Conservation (phyloP, 2,888 invertebrate genomes). For the Xanthia icteritia region DNA sequence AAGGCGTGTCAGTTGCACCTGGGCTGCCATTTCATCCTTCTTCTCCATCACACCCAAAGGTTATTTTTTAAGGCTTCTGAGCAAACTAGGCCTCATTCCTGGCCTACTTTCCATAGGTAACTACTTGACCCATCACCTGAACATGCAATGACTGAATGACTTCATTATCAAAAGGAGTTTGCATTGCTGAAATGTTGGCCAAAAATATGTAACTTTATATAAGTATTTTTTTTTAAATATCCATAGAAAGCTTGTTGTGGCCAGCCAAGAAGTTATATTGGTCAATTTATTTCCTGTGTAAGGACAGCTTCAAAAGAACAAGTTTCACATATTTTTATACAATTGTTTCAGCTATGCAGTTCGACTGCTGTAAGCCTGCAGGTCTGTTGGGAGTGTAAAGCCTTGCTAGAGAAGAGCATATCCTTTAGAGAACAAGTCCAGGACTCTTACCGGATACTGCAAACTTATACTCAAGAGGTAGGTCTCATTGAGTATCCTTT, state of each 20-base stretch:
- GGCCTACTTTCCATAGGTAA: too few relatives aligned
- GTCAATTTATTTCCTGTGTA: neutral
- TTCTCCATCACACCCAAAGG: neutral
- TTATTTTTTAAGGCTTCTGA: neutral
- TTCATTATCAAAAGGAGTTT: neutral
- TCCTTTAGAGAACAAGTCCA: constrained; percentile 81
- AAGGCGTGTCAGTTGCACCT: too few relatives aligned
- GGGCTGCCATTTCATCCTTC: neutral
- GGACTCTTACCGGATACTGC: constrained; percentile 81
- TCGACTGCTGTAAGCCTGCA: constrained; percentile 63
- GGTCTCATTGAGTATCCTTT: neutral
- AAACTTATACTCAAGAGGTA: constrained; percentile 81
- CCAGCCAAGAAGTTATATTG: neutral
- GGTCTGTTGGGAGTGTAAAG: constrained; percentile 83
- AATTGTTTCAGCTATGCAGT: constrained; percentile 74
- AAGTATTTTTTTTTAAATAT: too few relatives aligned
- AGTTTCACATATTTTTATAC: neutral
- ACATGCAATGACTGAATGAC: too few relatives aligned
- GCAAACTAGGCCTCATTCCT: too few relatives aligned
- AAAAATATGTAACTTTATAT: neutral
- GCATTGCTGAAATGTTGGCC: neutral
- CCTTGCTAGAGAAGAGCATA: constrained; percentile 73
- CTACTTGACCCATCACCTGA: neutral
- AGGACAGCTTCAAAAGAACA: neutral
- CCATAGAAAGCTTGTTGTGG: neutral